Evolutionary conservation across 2,888 invertebrate genomes (phyloP).

Genomic region (Hyles lineata): DNA sequence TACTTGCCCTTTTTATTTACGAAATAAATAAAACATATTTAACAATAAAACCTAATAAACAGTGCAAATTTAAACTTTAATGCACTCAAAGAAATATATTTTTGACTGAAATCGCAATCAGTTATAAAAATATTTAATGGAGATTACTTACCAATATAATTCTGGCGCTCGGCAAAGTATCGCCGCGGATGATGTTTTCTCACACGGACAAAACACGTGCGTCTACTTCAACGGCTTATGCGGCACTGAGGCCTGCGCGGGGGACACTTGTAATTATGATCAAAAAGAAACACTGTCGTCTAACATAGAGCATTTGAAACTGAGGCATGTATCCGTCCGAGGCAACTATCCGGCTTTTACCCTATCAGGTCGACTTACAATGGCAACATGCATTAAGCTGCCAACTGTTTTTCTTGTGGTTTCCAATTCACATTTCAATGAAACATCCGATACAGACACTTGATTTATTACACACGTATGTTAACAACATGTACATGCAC

Average conservation of each 20-base stretch:
- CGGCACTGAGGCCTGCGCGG: conserved; percentile 26
- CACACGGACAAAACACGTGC: conserved; percentile 34
- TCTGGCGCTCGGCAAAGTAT: conserved; percentile 31
- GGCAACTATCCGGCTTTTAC: conserved; percentile 31
- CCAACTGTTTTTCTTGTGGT: no score
- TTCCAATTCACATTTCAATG: no score
- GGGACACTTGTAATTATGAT: conserved; percentile 23
- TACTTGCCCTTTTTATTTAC: conserved; percentile 31
- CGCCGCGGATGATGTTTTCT: conserved; percentile 36
- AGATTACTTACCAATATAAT: conserved; percentile 34
- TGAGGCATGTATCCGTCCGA: conserved; percentile 26
- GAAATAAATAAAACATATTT: conserved; percentile 33
- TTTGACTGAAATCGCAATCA: conserved; percentile 29
- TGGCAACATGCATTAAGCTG: no score
- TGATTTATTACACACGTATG: no score
- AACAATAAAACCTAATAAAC: conserved; percentile 30
- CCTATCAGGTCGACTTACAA: no score
- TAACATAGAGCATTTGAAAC: conserved; percentile 30
- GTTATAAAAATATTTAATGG: conserved; percentile 33
- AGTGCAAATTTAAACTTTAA: conserved; percentile 30
- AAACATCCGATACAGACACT: no score
- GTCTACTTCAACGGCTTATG: conserved; percentile 28
- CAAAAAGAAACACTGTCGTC: conserved; percentile 20
- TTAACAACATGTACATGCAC: no score
- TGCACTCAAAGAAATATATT: conserved; percentile 31